Percentiles rank a stretch among this genome's conserved stretches.
These are phyloP conservation scores for Orthosia gracilis DNA, from an alignment of 2,888 invertebrate genomes.

Conservation along the genomic window DNA sequence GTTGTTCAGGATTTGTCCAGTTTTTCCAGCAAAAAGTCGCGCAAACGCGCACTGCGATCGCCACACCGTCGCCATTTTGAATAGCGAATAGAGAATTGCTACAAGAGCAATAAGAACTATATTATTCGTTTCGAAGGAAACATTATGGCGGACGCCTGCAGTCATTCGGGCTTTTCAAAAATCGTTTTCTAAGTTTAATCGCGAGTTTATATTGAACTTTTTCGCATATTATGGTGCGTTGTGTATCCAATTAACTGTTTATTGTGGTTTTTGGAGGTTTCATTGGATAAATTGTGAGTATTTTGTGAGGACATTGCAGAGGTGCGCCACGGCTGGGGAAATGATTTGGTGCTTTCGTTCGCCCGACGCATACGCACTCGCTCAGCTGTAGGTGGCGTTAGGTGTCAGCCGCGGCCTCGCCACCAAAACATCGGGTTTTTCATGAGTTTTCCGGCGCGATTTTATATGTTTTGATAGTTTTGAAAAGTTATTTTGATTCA, in stretches of 20 bases:
- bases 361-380: conserved; percentile 90
- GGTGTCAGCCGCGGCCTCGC: conserved; percentile 83
- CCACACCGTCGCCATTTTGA: conserved; percentile 91
- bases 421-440: conserved; percentile 90
- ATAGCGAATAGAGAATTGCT: conserved; percentile 92
- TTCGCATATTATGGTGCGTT: conserved; percentile 90
- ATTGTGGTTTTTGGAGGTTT: conserved; percentile 89
- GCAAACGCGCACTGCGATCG: conserved; percentile 89
- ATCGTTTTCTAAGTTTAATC: conserved; percentile 91
- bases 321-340: conserved; percentile 92
- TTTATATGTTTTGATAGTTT: conserved; percentile 80
- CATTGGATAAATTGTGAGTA: conserved; percentile 89
- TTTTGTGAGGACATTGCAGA: conserved; percentile 90
- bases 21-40: conserved; percentile 89
- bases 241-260: conserved; percentile 88
- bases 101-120: conserved; percentile 91
- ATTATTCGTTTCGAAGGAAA: conserved; percentile 92
- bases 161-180: conserved; percentile 91
- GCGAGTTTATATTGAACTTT: conserved; percentile 91
- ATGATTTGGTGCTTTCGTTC: conserved; percentile 92
- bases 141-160: conserved; percentile 92
- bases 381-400: conserved; percentile 91
- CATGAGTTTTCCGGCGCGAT: conserved; percentile 90
- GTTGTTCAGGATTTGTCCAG: conserved; percentile 87
- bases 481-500: conserved; percentile 75